Percentiles rank a stretch among this genome's conserved stretches.
Conservation (phyloP, 30 jellyfish, hydroid and myxozoan genomes). For the Morbakka virulenta region DNA sequence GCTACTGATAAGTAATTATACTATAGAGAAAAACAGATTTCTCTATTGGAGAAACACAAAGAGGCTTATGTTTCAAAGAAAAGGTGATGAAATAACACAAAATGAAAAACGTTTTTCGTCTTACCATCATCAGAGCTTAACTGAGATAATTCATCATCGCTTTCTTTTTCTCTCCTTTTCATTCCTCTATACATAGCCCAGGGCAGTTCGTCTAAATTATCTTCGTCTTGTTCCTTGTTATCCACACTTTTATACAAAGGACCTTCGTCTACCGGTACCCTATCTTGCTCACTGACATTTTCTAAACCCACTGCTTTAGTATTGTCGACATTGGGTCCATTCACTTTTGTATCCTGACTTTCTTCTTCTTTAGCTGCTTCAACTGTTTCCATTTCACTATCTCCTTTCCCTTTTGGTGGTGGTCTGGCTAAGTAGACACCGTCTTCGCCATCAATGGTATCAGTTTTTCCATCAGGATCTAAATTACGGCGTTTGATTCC, state of each 20-base stretch:
- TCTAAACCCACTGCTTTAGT: background rate
- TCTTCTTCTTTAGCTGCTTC: background rate
- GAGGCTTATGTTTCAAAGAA: no score
- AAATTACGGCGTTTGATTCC: conserved; percentile 16
- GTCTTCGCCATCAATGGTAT: background rate
- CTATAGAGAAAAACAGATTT: no score
- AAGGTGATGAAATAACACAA: no score
- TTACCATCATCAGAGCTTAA: conserved; percentile 69
- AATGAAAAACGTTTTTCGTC: conserved; percentile 32
- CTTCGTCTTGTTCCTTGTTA: conserved; percentile 9
- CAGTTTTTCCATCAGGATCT: conserved; percentile 17
- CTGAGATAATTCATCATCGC: conserved; percentile 41
- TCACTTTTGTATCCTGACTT: background rate
- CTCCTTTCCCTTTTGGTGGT: background rate
- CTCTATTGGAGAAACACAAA: no score
- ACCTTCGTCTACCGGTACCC: no score
- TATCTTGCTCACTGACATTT: conserved; percentile 16
- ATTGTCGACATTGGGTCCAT: background rate
- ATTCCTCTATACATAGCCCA: conserved; percentile 90
- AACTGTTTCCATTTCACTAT: background rate
- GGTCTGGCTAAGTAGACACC: background rate
- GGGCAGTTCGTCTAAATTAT: conserved; percentile 72
- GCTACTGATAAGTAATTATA: no score
- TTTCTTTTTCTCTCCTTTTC: conserved; percentile 20
- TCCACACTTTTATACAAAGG: conserved; percentile 5